These are phyloP conservation scores for Holotrichia oblita DNA, from an alignment of 1,140 invertebrate genomes.

Conservation along the genomic window DNA sequence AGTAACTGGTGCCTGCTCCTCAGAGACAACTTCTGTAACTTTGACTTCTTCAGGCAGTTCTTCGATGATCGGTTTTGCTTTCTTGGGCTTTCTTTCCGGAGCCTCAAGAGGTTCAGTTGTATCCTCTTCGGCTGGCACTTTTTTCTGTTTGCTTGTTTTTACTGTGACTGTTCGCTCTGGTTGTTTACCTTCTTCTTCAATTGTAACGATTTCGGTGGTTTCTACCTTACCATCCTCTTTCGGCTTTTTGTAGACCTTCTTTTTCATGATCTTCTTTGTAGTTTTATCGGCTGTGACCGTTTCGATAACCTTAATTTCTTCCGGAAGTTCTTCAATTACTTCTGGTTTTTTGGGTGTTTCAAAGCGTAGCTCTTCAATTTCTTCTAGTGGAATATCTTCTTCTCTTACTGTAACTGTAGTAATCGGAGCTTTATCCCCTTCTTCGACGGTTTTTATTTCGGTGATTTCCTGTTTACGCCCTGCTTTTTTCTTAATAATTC, in stretches of 20 bases:
- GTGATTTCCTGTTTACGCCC: conserved; percentile 56
- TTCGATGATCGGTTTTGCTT: conserved; percentile 45
- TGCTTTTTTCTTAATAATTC: conserved; percentile 52
- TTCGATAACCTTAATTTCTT: conserved; percentile 51
- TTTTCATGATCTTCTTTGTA: conserved; percentile 59
- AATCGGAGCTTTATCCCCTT: conserved; percentile 57
- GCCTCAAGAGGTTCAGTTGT: too few relatives aligned
- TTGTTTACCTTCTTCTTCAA: too few relatives aligned
- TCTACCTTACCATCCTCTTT: conserved; percentile 47
- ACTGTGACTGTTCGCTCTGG: too few relatives aligned
- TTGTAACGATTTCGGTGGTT: conserved; percentile 53
- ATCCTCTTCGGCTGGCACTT: too few relatives aligned
- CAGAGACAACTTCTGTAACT: conserved; percentile 50
- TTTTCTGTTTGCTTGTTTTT: too few relatives aligned
- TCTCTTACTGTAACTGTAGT: conserved; percentile 61
- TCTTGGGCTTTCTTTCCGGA: too few relatives aligned
- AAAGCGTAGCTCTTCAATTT: conserved; percentile 37
- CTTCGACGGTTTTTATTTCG: conserved; percentile 57
- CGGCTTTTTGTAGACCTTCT: conserved; percentile 56
- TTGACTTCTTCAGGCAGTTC: conserved; percentile 60
- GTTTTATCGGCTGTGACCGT: conserved; percentile 55
- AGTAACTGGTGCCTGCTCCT: conserved; percentile 47
- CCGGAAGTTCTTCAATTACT: conserved; percentile 55
- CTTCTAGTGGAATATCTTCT: conserved; percentile 49
- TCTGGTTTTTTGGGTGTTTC: conserved; percentile 46